Base-by-base conservation (phyloP, 2,113 vertebrate species). In the Tragelaphus imberbis region DNA sequence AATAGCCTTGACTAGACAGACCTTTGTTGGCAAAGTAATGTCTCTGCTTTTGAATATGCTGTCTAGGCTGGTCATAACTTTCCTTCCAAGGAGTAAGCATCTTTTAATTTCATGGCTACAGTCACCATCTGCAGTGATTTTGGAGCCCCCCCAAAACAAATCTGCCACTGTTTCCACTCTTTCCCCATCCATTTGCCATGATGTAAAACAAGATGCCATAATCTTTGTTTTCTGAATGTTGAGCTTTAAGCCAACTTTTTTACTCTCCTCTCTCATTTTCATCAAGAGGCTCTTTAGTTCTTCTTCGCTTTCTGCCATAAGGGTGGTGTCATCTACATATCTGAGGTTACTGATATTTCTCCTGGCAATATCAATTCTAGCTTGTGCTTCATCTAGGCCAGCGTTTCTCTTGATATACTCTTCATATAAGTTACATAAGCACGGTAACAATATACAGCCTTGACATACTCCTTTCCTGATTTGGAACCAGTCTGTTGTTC, bases 401-500 rank as follows among this genome's bases (percentile, higher is more conserved):
- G 61, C 6, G 1, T 65, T 65, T 65, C 30, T 65, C 61, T 1
- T 63, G 6, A 15, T 14, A 13, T 30, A 14, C 61, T 63, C 12
- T 30, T 13, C 6, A 63, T 30, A 15, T 28, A 63, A 63, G 28
- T 30, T 63, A 63, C 15, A 63, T 30, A 63, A 30, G 13, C 13
- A 63, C 0, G 0, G 3, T 16, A 14, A 65, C 30, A 65, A 33
- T 65, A 16, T 65, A 33, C 14, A 33, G 30, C 30, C 14, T 65
- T 65, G 61, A 65, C 0, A 1, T 16, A 65, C 30, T 65, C 2
- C 14, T 65, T 65, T 63, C 0, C 61, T 6, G 0, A 33, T 65
- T 33, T 65, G 30, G 61, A 65, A 65, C 30, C 61, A 65, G 6
- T 65, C 14, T 65, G 14, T 16, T 65, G 30, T 65, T 65, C 14